A percentile compares a stretch with the other conserved stretches of the same genome.
phyloP scores from a whole-genome alignment of 2,797 vertebrate genomes.

The Chelon labrosus region DNA sequence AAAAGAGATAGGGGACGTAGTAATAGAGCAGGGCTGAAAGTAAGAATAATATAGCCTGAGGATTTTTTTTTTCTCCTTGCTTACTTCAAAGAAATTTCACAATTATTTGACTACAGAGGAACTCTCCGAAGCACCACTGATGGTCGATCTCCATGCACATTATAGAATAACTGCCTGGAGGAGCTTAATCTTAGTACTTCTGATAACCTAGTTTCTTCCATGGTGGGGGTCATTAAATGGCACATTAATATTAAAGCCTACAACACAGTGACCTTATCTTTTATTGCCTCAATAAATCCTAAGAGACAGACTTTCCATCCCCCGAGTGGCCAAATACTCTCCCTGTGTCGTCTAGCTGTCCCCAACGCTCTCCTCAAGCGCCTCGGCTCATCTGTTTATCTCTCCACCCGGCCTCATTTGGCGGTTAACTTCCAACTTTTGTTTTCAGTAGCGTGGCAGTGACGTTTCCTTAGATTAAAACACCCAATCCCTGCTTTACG shows the following conservation, averaged over 20 bases:
- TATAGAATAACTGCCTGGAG: conserved; percentile 58
- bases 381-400: conserved; percentile 53
- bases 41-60: conserved; percentile 1
- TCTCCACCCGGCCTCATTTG: conserved; percentile 60
- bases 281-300: conserved; percentile 81
- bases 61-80: conserved; percentile 12
- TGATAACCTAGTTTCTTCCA: conserved; percentile 71
- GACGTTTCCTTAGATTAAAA: conserved; percentile 31
- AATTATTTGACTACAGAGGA: conserved; percentile 20
- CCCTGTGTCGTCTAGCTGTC: conserved; percentile 38
- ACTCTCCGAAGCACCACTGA: conserved; percentile 16
- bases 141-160: conserved; percentile 41
- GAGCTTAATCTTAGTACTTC: conserved; percentile 58
- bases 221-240: conserved; percentile 77
- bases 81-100: conserved; percentile 35
- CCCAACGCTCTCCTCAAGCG: conserved; percentile 44
- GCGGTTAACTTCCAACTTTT: conserved; percentile 21
- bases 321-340: conserved; percentile 66
- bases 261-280: conserved; percentile 84
- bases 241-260: conserved; percentile 83
- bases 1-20: background rate
- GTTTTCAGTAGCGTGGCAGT: conserved; percentile 30
- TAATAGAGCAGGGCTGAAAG: conserved; percentile 16
- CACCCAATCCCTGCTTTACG: background rate
- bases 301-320: conserved; percentile 64